Percentiles rank a stretch among this genome's conserved stretches.
Evolutionary conservation across 2,797 vertebrate species (phyloP).

Genomic region (Cryptoblepharus egeriae): DNA sequence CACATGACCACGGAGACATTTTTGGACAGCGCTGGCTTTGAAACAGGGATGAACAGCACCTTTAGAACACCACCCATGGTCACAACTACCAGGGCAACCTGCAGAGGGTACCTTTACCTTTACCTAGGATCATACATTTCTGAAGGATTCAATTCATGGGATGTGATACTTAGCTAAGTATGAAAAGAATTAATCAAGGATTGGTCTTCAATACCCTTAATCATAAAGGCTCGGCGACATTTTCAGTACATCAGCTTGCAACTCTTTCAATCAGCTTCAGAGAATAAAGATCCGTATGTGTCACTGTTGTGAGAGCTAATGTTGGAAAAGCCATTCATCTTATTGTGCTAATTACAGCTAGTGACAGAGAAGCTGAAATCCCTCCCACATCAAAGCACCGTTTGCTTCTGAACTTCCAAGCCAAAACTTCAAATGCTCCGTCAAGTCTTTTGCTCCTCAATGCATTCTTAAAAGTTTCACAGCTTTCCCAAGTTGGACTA

Average conservation of each 20-base stretch:
- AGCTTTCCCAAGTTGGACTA: rapidly evolving
- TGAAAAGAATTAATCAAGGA: constrained; percentile 47
- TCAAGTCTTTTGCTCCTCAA: background rate
- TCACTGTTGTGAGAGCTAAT: background rate
- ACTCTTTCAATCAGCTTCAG: background rate
- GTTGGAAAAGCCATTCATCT: background rate
- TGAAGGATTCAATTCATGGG: background rate
- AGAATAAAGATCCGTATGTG: background rate
- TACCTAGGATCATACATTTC: background rate
- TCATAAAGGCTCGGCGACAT: background rate
- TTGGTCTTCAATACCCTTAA: constrained; percentile 51
- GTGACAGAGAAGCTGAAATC: background rate
- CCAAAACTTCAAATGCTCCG: background rate
- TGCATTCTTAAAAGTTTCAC: background rate
- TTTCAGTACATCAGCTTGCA: background rate
- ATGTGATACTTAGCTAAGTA: background rate
- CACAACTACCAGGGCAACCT: too few relatives aligned
- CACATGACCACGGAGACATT: too few relatives aligned
- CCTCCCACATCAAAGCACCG: background rate
- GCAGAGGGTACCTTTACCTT: background rate
- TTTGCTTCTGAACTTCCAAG: background rate
- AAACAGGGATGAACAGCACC: too few relatives aligned
- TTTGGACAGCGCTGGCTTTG: too few relatives aligned
- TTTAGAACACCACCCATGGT: too few relatives aligned
- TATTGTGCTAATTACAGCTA: background rate